phyloP scores from a whole-genome alignment of 2,888 invertebrate genomes.

The Cephus pulcher region DNA sequence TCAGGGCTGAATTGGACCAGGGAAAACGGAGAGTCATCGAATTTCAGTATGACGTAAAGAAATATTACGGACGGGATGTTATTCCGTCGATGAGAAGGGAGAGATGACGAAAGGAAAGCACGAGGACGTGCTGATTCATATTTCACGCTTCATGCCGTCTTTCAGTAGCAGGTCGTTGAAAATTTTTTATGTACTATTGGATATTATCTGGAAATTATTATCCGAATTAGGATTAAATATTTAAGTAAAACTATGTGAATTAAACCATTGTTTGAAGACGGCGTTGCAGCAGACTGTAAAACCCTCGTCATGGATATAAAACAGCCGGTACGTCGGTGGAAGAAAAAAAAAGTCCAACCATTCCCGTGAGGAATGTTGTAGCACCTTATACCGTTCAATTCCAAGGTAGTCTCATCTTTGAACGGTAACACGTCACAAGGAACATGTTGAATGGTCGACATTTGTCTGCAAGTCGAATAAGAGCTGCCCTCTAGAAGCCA shows the following conservation, averaged over 20 bases:
- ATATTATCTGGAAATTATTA: neutral
- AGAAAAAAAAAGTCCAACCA: slow-evolving; percentile 49
- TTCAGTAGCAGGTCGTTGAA: neutral
- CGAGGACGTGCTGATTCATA: neutral
- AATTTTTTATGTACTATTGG: neutral
- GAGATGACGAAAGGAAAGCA: neutral
- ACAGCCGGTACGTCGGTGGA: slow-evolving; percentile 48
- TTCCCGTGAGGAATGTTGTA: slow-evolving; percentile 25
- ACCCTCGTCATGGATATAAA: slow-evolving; percentile 55
- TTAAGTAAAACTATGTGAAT: too few species aligned
- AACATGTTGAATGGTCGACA: neutral
- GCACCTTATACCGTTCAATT: slow-evolving; percentile 54
- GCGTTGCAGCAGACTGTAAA: slow-evolving; percentile 48
- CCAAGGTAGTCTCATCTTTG: slow-evolving; percentile 18
- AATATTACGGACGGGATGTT: neutral
- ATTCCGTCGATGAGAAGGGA: neutral
- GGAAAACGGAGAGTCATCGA: neutral
- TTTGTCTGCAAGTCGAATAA: neutral
- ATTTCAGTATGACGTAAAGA: neutral
- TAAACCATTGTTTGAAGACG: too few species aligned
- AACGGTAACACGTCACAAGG: neutral
- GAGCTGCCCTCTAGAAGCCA: neutral
- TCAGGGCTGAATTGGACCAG: neutral
- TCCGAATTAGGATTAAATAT: neutral
- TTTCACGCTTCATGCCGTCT: neutral